phyloP scores from a whole-genome alignment of 2,797 vertebrate genomes.

The Hydrophis major region DNA sequence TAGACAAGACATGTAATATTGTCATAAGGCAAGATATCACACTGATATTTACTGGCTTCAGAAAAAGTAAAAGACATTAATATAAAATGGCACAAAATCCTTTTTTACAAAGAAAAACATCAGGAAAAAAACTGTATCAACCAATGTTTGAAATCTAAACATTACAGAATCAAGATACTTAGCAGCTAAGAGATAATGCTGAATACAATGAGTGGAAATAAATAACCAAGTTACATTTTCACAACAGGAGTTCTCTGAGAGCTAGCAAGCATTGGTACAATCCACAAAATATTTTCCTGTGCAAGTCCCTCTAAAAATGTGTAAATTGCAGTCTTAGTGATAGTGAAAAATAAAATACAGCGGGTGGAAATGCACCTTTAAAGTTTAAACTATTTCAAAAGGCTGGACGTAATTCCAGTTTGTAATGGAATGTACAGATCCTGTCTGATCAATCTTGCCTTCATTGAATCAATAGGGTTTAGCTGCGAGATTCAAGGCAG shows the following conservation, averaged over 20 bases:
- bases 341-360: background rate
- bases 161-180: constrained; percentile 35
- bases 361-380: background rate
- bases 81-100: constrained; percentile 50
- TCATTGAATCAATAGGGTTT: background rate
- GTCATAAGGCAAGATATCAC: constrained; percentile 64
- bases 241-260: background rate
- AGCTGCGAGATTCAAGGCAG: background rate
- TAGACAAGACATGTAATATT: constrained; percentile 50
- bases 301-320: background rate
- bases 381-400: background rate
- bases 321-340: background rate
- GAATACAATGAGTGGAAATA: constrained; percentile 35
- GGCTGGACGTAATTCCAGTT: background rate
- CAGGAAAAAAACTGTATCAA: constrained; percentile 23
- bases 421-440: background rate
- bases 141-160: constrained; percentile 43
- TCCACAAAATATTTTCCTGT: background rate
- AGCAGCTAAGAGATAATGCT: background rate
- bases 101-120: constrained; percentile 22
- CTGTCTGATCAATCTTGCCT: background rate
- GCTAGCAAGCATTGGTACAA: background rate
- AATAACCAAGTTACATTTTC: constrained; percentile 9
- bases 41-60: constrained; percentile 31
- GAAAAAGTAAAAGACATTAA: constrained; percentile 58